phyloP scores from a whole-genome alignment of 2,888 invertebrate genomes.

The Sesia apiformis region DNA sequence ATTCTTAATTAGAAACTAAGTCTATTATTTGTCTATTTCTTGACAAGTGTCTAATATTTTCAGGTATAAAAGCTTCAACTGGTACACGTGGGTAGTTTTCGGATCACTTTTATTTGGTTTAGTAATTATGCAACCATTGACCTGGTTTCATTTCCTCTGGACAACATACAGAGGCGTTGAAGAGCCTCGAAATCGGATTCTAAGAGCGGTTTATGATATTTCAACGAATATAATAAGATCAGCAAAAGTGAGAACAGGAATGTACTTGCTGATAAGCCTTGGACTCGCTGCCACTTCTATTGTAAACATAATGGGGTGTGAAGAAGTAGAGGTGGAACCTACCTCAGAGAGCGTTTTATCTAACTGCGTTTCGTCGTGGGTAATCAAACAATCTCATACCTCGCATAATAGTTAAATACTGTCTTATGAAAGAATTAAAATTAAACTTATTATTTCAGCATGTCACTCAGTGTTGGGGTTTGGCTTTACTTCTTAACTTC shows the following conservation, averaged over 20 bases:
- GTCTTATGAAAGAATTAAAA: slow-evolving; percentile 1
- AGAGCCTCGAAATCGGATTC: slow-evolving; percentile 67
- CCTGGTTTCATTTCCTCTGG: slow-evolving; percentile 87
- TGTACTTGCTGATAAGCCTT: slow-evolving; percentile 80
- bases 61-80: slow-evolving; percentile 43
- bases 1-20: not conserved
- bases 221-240: slow-evolving; percentile 78
- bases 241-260: slow-evolving; percentile 73
- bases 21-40: not conserved
- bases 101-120: slow-evolving; percentile 28
- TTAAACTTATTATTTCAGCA: slow-evolving; percentile 74
- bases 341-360: slow-evolving; percentile 36
- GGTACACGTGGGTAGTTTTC: slow-evolving; percentile 43
- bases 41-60: slow-evolving; percentile 12
- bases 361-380: slow-evolving; percentile 69
- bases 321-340: slow-evolving; percentile 31
- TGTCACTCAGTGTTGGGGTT: slow-evolving; percentile 80
- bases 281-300: slow-evolving; percentile 79
- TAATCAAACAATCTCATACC: slow-evolving; percentile 29
- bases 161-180: slow-evolving; percentile 59
- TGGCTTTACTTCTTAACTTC: slow-evolving; percentile 81
- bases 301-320: slow-evolving; percentile 74
- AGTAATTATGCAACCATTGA: slow-evolving; percentile 77
- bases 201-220: slow-evolving; percentile 75
- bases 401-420: not conserved